A percentile compares a stretch with the other conserved stretches of the same genome.
phyloP scores from a whole-genome alignment of 2,888 invertebrate species.

The Sphecodes monilicornis region DNA sequence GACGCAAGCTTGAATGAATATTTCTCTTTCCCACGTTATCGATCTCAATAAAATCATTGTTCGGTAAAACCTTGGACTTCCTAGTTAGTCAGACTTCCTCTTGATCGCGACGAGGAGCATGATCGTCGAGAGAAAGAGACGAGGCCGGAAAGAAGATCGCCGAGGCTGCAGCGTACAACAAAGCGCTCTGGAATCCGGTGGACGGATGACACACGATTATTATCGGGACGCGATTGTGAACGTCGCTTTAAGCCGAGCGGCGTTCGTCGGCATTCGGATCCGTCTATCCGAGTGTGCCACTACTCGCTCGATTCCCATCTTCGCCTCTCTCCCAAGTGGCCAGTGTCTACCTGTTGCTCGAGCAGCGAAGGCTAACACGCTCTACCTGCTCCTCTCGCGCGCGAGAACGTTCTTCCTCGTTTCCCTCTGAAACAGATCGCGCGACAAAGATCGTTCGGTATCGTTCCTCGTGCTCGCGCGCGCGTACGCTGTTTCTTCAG shows the following conservation, averaged over 20 bases:
- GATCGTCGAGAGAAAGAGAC: background rate
- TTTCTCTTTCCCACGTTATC: background rate
- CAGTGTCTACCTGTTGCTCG: constrained; percentile 81
- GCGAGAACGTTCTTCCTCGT: constrained; percentile 6
- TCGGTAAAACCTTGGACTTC: background rate
- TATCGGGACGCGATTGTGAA: constrained; percentile 38
- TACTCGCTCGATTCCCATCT: constrained; percentile 68
- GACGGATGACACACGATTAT: background rate
- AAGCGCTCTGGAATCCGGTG: background rate
- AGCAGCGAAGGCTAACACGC: constrained; percentile 62
- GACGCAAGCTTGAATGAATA: background rate
- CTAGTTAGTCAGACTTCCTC: background rate
- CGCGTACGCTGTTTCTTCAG: background rate
- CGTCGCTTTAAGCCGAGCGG: constrained; percentile 38
- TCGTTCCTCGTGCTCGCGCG: too few species aligned
- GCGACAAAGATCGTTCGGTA: background rate
- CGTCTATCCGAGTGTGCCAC: constrained; percentile 67
- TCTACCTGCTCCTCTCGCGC: constrained; percentile 51
- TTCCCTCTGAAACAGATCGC: background rate
- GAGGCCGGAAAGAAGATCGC: background rate
- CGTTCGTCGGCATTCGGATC: constrained; percentile 69
- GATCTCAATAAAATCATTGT: background rate
- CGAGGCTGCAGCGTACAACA: background rate
- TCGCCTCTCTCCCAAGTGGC: constrained; percentile 61
- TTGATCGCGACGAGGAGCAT: background rate